Conservation (phyloP, 1,140 invertebrate genomes). For the Bombus cullumanus region DNA sequence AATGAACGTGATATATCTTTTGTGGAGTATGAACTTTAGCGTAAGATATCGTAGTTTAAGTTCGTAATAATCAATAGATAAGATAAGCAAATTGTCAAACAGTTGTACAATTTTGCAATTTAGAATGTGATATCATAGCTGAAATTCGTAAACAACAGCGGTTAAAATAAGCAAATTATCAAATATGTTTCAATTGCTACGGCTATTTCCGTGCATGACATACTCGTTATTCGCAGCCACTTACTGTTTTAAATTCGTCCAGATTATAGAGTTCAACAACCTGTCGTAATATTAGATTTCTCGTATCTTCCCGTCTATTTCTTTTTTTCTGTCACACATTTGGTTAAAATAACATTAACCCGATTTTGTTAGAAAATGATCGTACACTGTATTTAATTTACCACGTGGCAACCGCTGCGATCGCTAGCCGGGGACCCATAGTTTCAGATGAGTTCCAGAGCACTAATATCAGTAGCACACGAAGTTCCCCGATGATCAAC, state of each 20-base stretch:
- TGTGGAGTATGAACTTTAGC: too few relatives aligned
- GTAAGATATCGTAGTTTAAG: too few relatives aligned
- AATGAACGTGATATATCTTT: neutral
- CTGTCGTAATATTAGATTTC: neutral
- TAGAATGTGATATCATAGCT: too few relatives aligned
- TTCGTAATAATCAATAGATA: too few relatives aligned
- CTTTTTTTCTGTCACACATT: neutral
- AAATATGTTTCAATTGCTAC: neutral
- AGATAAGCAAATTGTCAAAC: neutral
- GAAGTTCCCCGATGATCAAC: constrained; percentile 7
- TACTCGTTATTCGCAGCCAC: neutral
- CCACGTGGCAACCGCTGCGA: neutral
- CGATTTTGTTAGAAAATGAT: neutral
- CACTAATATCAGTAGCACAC: constrained; percentile 14
- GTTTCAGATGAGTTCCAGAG: constrained; percentile 9
- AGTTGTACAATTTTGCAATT: too few relatives aligned
- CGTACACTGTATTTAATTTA: neutral
- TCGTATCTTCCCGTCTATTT: too few relatives aligned
- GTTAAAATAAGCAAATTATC: neutral
- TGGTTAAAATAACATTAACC: neutral
- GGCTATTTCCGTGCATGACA: too few relatives aligned
- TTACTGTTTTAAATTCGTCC: neutral
- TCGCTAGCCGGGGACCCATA: constrained; percentile 1
- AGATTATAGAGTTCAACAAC: neutral
- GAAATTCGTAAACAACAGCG: neutral